These are phyloP conservation scores for Tenthredo notha DNA, from an alignment of 2,888 invertebrate genomes.

Conservation along the genomic window DNA sequence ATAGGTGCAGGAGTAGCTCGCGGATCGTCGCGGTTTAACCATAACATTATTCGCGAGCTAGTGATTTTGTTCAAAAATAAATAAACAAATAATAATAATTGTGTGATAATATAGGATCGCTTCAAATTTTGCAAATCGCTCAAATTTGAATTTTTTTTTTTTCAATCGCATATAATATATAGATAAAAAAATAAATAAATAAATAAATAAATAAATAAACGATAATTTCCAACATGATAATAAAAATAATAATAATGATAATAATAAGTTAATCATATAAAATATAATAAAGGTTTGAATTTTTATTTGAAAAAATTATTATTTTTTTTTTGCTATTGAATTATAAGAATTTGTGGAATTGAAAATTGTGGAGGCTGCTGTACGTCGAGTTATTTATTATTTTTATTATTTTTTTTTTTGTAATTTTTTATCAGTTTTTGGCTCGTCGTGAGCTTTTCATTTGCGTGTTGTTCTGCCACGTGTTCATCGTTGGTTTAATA, in stretches of 20 bases:
- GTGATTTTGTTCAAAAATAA: not conserved
- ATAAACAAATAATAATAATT: not conserved
- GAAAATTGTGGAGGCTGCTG: not conserved
- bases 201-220: not conserved
- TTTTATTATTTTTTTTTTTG: too few relatives aligned
- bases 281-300: too few relatives aligned
- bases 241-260: not conserved
- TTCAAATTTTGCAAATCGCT: not conserved
- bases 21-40: not conserved
- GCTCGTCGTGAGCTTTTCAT: not conserved
- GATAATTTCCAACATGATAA: not conserved
- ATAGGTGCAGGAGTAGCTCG: constrained; percentile 20
- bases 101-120: not conserved
- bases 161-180: not conserved
- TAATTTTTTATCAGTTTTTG: too few relatives aligned
- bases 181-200: too few relatives aligned
- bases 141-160: not conserved
- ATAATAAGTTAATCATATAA: not conserved
- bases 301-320: too few relatives aligned
- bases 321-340: not conserved
- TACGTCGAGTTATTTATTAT: not conserved
- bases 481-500: not conserved
- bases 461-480: not conserved
- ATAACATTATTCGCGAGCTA: not conserved
- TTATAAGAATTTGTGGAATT: not conserved